Base-by-base conservation (phyloP, 2,113 vertebrate species). In the Solea solea region DNA sequence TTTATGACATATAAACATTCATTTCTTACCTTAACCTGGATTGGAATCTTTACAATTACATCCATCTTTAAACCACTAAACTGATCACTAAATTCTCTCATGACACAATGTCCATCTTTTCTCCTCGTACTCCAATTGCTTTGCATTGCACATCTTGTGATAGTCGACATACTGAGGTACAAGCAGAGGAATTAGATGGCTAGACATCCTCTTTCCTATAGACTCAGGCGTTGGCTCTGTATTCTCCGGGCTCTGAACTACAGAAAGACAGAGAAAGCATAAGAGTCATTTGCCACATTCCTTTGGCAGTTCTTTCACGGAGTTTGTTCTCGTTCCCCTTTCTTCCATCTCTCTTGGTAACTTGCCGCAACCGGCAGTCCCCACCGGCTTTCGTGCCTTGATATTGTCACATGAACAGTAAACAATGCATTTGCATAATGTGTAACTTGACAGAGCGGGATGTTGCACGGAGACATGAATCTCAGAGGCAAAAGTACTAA, bases 391-490 rank as follows among this genome's bases (percentile, higher is more conserved):
- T 71, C 51, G 9, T 79, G 78, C 76, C 81, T 87, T 84, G 76
- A 84, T 87, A 81, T 83, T 86, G 86, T 91, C 86, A 85, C 74
- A 89, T 76, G 76, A 89, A 88, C 62, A 70, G 88, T 87, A 90
- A 91, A 91, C 89, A 87, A 84, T 58, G 51, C 70, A 89, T 90
- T 92, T 89, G 83, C 85, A 90, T 91, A 88, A 85, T 89, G 74
- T 77, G 88, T 76, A 72, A 78, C 81, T 87, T 86, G 82, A 92
- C 88, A 82, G 77, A 79, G 85, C 40, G 65, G 80, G 82, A 75
- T 86, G 78, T 80, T 73, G 73, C 77, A 73, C 64, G 66, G 78
- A 86, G 78, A 82, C 62, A 61, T 39, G 65, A 82, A 82, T 82
- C 85, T 88, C 88, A 54, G 80, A 85, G 83, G 87, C 76, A 76